phyloP scores from a whole-genome alignment of 2,113 vertebrate species.

The Neodontobutis hainanensis region DNA sequence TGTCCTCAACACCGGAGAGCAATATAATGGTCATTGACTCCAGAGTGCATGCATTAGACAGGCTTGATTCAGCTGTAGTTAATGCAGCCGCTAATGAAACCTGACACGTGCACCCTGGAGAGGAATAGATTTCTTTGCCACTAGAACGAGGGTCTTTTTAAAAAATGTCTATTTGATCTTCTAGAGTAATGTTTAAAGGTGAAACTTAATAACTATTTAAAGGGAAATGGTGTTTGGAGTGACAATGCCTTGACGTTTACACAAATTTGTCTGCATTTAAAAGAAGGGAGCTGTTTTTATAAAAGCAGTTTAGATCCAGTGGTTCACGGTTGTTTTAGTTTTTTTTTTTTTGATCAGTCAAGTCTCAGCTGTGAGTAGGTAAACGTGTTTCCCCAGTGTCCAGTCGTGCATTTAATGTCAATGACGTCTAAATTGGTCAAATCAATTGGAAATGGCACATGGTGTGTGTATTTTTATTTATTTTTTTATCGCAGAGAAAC shows the following conservation, averaged over 20 bases:
- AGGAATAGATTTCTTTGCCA: slow-evolving; percentile 60
- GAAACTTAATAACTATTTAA: slow-evolving; percentile 1
- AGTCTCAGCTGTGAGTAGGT: slow-evolving; percentile 1
- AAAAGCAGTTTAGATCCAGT: not conserved
- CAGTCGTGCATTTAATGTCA: slow-evolving; percentile 19
- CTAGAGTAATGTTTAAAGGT: slow-evolving; percentile 33
- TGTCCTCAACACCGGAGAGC: slow-evolving; percentile 49
- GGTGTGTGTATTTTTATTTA: no score
- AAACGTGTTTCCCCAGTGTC: not conserved
- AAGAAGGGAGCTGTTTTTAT: slow-evolving; percentile 4
- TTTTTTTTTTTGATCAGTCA: not conserved
- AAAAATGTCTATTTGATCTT: slow-evolving; percentile 46
- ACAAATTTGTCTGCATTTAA: slow-evolving; percentile 9
- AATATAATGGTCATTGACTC: slow-evolving; percentile 63
- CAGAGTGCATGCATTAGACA: slow-evolving; percentile 47
- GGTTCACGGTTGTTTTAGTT: not conserved
- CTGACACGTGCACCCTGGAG: slow-evolving; percentile 44
- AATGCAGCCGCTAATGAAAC: slow-evolving; percentile 63
- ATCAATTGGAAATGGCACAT: slow-evolving; percentile 7
- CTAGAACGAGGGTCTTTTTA: slow-evolving; percentile 44
- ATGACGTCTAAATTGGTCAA: slow-evolving; percentile 5
- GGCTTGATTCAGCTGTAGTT: slow-evolving; percentile 51
- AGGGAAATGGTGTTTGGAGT: not conserved
- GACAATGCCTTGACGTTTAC: slow-evolving; percentile 2
- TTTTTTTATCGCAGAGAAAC: slow-evolving; percentile 81